Percentiles rank a stretch among this genome's conserved stretches.
Conservation (phyloP, 2,888 invertebrate species). For the Cataglyphis rosenhaueri region DNA sequence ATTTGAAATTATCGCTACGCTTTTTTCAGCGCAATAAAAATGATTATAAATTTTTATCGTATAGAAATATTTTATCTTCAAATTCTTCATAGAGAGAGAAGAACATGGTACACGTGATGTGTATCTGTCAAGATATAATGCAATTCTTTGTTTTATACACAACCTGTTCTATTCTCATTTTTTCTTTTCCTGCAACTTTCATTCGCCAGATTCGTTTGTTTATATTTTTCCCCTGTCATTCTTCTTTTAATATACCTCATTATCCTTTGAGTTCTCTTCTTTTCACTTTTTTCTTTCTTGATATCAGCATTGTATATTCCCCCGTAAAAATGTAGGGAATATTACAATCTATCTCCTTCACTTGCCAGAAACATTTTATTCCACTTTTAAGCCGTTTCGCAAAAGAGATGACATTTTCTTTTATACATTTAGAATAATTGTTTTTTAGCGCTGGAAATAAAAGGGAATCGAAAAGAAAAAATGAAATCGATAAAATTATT, state of each 20-base stretch:
- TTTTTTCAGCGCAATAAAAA: background rate
- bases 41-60: background rate
- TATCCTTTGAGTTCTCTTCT: slow-evolving; percentile 21
- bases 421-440: slow-evolving; percentile 17
- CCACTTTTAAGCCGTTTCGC: slow-evolving; percentile 16
- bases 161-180: slow-evolving; percentile 11
- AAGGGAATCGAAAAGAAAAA: slow-evolving; percentile 4
- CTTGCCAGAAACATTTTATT: slow-evolving; percentile 39
- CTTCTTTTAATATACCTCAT: slow-evolving; percentile 32
- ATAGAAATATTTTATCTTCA: slow-evolving; percentile 9
- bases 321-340: slow-evolving; percentile 56
- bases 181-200: slow-evolving; percentile 11
- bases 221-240: slow-evolving; percentile 29
- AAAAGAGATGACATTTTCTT: slow-evolving; percentile 13
- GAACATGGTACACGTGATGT: background rate
- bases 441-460: background rate
- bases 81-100: background rate
- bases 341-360: slow-evolving; percentile 55
- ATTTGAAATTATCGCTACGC: background rate
- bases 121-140: slow-evolving; percentile 3
- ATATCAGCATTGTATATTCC: background rate
- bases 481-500: slow-evolving; percentile 49
- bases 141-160: slow-evolving; percentile 9
- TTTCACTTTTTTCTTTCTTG: slow-evolving; percentile 5
- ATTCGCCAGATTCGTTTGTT: slow-evolving; percentile 21